phyloP scores from a whole-genome alignment of 2,113 vertebrate genomes.

The Noctilio leporinus region DNA sequence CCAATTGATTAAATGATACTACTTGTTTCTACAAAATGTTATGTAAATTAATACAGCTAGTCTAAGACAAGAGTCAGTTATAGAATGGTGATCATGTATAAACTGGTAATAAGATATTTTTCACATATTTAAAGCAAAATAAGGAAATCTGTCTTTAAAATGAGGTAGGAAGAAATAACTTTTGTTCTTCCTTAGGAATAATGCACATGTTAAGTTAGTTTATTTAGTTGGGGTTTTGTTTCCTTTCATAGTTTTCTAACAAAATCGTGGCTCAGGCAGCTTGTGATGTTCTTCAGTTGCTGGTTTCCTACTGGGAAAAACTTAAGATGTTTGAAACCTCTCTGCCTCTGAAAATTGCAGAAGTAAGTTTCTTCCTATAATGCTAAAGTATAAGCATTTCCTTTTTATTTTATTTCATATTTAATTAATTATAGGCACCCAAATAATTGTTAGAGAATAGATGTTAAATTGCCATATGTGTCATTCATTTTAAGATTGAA shows the following conservation, averaged over 20 bases:
- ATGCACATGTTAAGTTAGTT: not conserved
- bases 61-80: not conserved
- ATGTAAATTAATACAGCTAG: not conserved
- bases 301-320: conserved; percentile 93
- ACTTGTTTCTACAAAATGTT: not conserved
- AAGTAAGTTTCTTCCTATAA: conserved; percentile 80
- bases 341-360: conserved; percentile 92
- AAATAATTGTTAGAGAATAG: not conserved
- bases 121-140: not conserved
- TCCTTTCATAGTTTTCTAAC: conserved; percentile 88
- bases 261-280: conserved; percentile 93
- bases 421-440: conserved; percentile 31
- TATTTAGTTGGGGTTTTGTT: conserved; percentile 36
- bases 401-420: conserved; percentile 11
- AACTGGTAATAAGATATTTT: not conserved
- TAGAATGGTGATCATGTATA: not conserved
- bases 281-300: conserved; percentile 93
- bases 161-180: not conserved
- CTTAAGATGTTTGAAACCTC: conserved; percentile 87
- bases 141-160: not conserved
- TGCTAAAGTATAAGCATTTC: not conserved
- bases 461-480: not conserved
- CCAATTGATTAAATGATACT: not conserved
- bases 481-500: not conserved
- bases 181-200: not conserved